Percentiles rank a stretch among this genome's conserved stretches.
These are phyloP conservation scores for Elymnias hypermnestra DNA, from an alignment of 1,140 invertebrate species.

Conservation along the genomic window DNA sequence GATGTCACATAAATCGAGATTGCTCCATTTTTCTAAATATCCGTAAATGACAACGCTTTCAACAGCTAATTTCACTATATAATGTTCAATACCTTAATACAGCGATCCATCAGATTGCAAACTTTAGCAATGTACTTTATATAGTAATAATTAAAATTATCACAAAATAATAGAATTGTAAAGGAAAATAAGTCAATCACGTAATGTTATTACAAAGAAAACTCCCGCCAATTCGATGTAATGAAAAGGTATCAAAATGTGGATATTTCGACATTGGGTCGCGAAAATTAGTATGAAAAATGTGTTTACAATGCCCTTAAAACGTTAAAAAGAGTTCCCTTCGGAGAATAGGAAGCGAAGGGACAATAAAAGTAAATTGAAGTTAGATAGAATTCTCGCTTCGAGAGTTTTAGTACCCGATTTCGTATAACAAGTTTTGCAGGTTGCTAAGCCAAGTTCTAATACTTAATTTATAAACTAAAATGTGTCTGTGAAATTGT, in stretches of 20 bases:
- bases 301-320: conserved; percentile 54
- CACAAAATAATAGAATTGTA: no score
- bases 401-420: conserved; percentile 70
- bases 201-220: conserved; percentile 33
- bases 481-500: no score
- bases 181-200: conserved; percentile 41
- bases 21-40: no score
- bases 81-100: no score
- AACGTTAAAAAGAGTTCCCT: conserved; percentile 46
- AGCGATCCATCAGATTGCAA: no score
- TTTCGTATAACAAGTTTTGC: conserved; percentile 69
- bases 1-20: no score
- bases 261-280: conserved; percentile 40
- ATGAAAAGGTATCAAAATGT: no score
- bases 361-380: conserved; percentile 74
- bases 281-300: conserved; percentile 53
- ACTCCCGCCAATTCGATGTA: conserved; percentile 36
- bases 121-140: no score
- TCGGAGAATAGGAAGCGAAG: conserved; percentile 54
- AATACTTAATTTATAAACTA: not conserved
- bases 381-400: conserved; percentile 73
- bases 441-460: conserved; percentile 43
- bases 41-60: no score
- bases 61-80: no score
- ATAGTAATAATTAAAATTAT: not conserved